phyloP scores from a whole-genome alignment of 2,888 invertebrate genomes.

The Ectemnius continuus region DNA sequence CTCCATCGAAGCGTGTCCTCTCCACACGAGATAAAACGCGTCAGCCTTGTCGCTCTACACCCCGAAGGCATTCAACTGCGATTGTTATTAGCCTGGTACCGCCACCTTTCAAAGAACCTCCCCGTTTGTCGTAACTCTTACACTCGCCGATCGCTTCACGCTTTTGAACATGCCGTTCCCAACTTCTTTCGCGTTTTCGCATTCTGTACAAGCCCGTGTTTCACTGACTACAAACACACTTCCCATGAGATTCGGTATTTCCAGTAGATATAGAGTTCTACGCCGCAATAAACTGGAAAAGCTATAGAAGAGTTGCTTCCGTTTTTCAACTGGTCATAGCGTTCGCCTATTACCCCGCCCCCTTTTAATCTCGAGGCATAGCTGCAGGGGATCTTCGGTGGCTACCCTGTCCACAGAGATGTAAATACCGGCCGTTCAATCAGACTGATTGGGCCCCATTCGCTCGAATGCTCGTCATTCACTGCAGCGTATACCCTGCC shows the following conservation, averaged over 20 bases:
- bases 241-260: too few species aligned
- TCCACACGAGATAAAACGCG: conserved; percentile 50
- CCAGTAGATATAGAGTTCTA: too few species aligned
- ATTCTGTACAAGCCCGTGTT: too few species aligned
- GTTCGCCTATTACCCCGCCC: conserved; percentile 31
- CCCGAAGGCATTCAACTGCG: conserved; percentile 30
- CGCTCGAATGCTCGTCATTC: conserved; percentile 75
- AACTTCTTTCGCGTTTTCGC: too few species aligned
- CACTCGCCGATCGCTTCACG: neutral
- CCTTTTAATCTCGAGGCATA: conserved; percentile 50
- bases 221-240: too few species aligned
- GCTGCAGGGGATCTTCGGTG: conserved; percentile 42
- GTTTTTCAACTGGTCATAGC: too few species aligned
- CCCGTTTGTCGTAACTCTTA: neutral
- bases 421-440: conserved; percentile 76
- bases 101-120: conserved; percentile 27
- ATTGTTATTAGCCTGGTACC: conserved; percentile 42
- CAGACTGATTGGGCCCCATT: conserved; percentile 77
- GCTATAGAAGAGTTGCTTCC: too few species aligned
- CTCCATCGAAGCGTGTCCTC: conserved; percentile 33
- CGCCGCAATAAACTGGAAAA: too few species aligned
- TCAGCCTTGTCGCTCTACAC: conserved; percentile 36
- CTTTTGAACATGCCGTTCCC: neutral
- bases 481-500: conserved; percentile 60
- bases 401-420: conserved; percentile 70